Conservation (phyloP, 1,140 invertebrate genomes). For the Tetramorium simillimum region DNA sequence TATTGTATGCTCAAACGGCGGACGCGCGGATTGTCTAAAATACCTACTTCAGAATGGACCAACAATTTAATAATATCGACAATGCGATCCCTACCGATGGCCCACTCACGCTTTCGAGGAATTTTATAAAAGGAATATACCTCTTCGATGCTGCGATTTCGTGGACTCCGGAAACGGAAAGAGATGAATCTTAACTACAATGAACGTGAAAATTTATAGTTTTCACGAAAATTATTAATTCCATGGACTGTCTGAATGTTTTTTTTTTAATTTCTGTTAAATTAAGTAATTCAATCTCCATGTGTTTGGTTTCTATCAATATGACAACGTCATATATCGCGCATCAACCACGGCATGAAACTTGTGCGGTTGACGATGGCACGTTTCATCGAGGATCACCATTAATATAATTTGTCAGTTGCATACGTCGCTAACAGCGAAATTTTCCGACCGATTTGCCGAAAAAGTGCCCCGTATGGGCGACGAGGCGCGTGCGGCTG, state of each 20-base stretch:
- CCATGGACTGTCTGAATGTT: neutral
- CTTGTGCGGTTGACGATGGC: constrained; percentile 60
- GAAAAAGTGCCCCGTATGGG: constrained; percentile 81
- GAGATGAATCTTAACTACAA: neutral
- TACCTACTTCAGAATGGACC: constrained; percentile 45
- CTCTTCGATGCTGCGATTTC: constrained; percentile 27
- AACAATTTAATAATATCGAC: constrained; percentile 69
- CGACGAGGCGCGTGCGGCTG: constrained; percentile 70
- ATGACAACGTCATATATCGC: constrained; percentile 18
- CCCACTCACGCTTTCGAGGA: constrained; percentile 35
- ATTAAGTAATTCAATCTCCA: neutral
- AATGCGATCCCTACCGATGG: constrained; percentile 38
- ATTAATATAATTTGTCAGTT: constrained; percentile 85
- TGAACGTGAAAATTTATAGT: neutral
- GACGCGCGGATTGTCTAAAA: constrained; percentile 66
- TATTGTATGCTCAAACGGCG: constrained; percentile 57
- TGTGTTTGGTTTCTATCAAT: constrained; percentile 2
- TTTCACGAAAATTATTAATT: neutral
- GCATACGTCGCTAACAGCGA: constrained; percentile 78
- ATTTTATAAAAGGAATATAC: neutral
- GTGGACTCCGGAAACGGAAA: neutral
- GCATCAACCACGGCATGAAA: constrained; percentile 23
- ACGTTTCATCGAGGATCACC: constrained; percentile 74
- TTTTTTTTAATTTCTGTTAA: neutral
- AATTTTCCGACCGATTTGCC: constrained; percentile 84